A percentile compares a stretch with the other conserved stretches of the same genome.
Evolutionary conservation across 2,797 vertebrate genomes (phyloP).

Genomic region (Mus caroli): DNA sequence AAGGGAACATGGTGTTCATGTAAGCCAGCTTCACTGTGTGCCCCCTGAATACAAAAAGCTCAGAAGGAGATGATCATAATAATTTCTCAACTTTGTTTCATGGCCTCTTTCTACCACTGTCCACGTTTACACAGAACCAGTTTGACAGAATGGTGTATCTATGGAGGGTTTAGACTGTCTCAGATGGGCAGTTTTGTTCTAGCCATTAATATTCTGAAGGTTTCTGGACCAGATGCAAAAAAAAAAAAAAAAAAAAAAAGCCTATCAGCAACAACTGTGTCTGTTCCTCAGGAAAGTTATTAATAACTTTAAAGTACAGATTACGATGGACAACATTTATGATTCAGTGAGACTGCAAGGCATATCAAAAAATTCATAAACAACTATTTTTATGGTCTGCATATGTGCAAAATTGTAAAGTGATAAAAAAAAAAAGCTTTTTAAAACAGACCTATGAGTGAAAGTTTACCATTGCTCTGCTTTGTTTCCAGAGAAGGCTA

Average conservation of each 20-base stretch:
- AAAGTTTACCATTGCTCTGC: neutral
- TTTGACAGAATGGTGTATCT: neutral
- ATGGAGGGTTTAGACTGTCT: neutral
- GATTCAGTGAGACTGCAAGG: neutral
- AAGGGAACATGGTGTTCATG: neutral
- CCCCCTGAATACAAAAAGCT: neutral
- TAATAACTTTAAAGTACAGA: slow-evolving; percentile 51
- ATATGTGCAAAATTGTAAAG: neutral
- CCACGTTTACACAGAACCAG: neutral
- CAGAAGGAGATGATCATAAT: neutral
- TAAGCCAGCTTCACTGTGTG: slow-evolving; percentile 44
- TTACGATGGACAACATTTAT: slow-evolving; percentile 7
- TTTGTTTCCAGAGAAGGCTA: neutral
- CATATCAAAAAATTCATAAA: slow-evolving; percentile 21
- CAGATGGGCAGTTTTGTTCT: neutral
- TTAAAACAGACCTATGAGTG: neutral
- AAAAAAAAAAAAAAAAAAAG: neutral
- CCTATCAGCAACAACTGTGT: neutral
- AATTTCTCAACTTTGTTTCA: neutral
- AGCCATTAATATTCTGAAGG: slow-evolving; percentile 39
- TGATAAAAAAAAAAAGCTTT: slow-evolving; percentile 4
- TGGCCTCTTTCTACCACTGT: neutral
- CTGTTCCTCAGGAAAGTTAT: neutral
- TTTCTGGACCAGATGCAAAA: neutral
- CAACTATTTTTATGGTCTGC: neutral